These are phyloP conservation scores for Tenthredo notha DNA, from an alignment of 2,888 invertebrate species.

Conservation along the genomic window DNA sequence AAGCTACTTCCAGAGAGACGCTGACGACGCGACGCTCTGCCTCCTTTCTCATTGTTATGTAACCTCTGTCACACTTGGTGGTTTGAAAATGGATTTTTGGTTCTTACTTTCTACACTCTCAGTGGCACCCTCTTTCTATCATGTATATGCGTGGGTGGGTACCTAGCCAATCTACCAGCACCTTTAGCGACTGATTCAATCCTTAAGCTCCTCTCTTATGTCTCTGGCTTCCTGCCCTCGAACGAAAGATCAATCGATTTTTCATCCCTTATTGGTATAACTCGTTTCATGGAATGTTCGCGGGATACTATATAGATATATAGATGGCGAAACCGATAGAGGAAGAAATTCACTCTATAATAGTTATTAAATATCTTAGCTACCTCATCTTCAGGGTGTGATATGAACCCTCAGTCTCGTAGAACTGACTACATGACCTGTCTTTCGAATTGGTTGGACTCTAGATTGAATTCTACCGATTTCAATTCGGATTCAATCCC, in stretches of 20 bases:
- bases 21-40: constrained; percentile 59
- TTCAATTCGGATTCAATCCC: constrained; percentile 46
- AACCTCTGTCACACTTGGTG: constrained; percentile 60
- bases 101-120: constrained; percentile 14
- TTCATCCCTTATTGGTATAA: not conserved
- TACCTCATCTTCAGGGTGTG: not conserved
- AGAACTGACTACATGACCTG: not conserved
- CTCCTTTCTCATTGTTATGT: constrained; percentile 63
- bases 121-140: not conserved
- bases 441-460: not conserved
- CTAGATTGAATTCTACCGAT: constrained; percentile 26
- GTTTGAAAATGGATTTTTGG: constrained; percentile 60
- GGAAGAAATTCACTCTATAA: not conserved
- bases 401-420: not conserved
- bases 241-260: constrained; percentile 16
- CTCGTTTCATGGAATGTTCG: not conserved
- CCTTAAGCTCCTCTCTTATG: not conserved
- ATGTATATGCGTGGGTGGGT: not conserved
- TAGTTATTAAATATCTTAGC: not conserved
- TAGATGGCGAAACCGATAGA: not conserved
- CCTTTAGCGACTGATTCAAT: not conserved
- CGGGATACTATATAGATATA: not conserved
- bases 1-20: constrained; percentile 43
- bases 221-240: not conserved
- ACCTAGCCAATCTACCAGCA: not conserved